Conservation (phyloP, 2,797 vertebrate species). For the Brotula barbata region DNA sequence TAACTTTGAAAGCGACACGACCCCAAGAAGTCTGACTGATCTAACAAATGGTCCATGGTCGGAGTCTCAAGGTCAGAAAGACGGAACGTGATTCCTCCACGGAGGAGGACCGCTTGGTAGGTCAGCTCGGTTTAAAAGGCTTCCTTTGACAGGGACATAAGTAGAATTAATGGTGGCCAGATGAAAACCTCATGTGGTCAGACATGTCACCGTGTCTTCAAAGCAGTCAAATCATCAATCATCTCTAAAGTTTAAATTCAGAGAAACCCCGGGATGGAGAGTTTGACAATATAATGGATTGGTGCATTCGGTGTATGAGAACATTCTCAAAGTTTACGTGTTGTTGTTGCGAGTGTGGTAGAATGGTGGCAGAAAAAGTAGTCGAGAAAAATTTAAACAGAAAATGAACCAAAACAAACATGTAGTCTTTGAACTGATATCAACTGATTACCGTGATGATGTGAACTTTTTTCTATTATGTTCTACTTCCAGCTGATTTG, state of each 20-base stretch:
- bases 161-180: slow-evolving; percentile 21
- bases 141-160: slow-evolving; percentile 13
- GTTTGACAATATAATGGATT: neutral
- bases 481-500: slow-evolving; percentile 43
- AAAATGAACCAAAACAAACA: too few relatives aligned
- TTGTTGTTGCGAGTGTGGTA: too few relatives aligned
- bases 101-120: slow-evolving; percentile 1
- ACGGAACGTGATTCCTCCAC: slow-evolving; percentile 27
- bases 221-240: slow-evolving; percentile 5
- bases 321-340: too few relatives aligned
- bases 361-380: too few relatives aligned
- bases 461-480: slow-evolving; percentile 11
- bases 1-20: slow-evolving; percentile 1
- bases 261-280: neutral
- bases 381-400: too few relatives aligned
- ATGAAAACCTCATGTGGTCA: slow-evolving; percentile 27
- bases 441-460: too few relatives aligned
- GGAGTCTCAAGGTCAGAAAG: slow-evolving; percentile 55
- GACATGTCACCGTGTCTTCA: slow-evolving; percentile 5
- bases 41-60: too few relatives aligned
- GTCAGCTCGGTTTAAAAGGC: slow-evolving; percentile 12
- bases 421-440: too few relatives aligned
- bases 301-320: too few relatives aligned
- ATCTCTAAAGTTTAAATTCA: neutral
- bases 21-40: neutral